Evolutionary conservation across 1,140 invertebrate species (phyloP).

Genomic region (Vanessa tameamea): DNA sequence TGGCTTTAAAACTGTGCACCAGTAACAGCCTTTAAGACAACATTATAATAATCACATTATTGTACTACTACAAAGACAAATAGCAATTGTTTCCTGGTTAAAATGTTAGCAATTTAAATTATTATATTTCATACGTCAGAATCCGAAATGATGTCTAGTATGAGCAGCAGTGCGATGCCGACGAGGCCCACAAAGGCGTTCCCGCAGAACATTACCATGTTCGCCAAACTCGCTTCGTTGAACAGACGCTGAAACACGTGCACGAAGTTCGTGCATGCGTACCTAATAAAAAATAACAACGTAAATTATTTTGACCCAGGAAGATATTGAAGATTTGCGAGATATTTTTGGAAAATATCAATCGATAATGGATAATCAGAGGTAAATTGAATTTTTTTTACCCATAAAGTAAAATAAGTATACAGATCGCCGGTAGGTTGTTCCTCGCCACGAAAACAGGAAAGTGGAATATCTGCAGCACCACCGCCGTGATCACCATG

Average conservation of each 20-base stretch:
- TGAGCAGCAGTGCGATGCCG: conserved; percentile 82
- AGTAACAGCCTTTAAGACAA: too few species aligned
- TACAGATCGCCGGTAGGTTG: conserved; percentile 82
- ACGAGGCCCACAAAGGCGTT: conserved; percentile 83
- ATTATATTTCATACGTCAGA: conserved; percentile 63
- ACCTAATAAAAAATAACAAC: conserved; percentile 44
- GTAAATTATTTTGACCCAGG: background rate
- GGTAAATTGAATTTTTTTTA: conserved; percentile 48
- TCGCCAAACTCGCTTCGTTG: conserved; percentile 83
- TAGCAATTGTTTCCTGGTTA: too few species aligned
- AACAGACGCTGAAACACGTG: conserved; percentile 84
- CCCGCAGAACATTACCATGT: conserved; percentile 84
- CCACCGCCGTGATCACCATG: conserved; percentile 78
- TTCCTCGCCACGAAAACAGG: conserved; percentile 83
- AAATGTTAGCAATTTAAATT: too few species aligned
- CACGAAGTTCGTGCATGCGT: conserved; percentile 79
- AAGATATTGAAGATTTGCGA: background rate
- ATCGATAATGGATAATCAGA: too few species aligned
- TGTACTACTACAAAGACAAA: too few species aligned
- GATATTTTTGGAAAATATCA: background rate
- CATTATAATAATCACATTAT: too few species aligned
- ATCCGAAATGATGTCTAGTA: conserved; percentile 84
- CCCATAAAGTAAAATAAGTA: conserved; percentile 83
- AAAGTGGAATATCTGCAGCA: conserved; percentile 83
- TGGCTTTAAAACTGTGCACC: too few species aligned